Conservation (phyloP, 2,113 vertebrate genomes). For the Cacatua alba region DNA sequence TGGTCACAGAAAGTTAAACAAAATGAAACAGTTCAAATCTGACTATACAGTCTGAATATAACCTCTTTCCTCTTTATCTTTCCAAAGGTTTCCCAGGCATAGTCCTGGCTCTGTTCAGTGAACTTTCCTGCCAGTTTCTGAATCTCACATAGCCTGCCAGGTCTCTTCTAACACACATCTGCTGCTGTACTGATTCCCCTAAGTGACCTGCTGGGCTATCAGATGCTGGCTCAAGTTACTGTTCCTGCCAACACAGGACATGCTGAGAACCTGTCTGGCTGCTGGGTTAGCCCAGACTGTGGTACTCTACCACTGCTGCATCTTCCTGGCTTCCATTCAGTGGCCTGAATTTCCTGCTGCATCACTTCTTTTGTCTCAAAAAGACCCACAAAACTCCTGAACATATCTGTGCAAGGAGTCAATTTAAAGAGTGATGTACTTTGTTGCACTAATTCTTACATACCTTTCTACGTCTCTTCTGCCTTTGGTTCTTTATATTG, state of each 20-base stretch:
- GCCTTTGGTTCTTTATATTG: not conserved
- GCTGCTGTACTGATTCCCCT: not conserved
- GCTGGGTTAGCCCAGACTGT: not conserved
- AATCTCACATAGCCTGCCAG: not conserved
- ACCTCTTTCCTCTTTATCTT: not conserved
- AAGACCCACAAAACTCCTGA: not conserved
- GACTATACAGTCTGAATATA: not conserved
- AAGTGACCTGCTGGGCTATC: constrained; percentile 28
- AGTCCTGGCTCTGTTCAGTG: not conserved
- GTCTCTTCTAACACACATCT: constrained; percentile 19
- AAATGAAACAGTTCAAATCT: not conserved
- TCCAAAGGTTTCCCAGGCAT: not conserved
- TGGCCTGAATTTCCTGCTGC: not conserved
- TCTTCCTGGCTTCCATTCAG: not conserved
- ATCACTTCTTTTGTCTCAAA: not conserved
- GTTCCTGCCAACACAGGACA: not conserved
- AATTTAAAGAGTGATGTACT: not conserved
- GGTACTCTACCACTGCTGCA: not conserved
- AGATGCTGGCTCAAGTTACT: not conserved
- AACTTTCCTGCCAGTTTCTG: not conserved
- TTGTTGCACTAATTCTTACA: not conserved
- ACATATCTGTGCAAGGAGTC: not conserved
- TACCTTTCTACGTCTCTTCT: not conserved
- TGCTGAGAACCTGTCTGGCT: not conserved
- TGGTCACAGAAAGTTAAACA: not conserved